Percentiles rank a stretch among this genome's conserved stretches.
phyloP scores from a whole-genome alignment of 2,888 invertebrate genomes.

The Ditylenchus weischeri region DNA sequence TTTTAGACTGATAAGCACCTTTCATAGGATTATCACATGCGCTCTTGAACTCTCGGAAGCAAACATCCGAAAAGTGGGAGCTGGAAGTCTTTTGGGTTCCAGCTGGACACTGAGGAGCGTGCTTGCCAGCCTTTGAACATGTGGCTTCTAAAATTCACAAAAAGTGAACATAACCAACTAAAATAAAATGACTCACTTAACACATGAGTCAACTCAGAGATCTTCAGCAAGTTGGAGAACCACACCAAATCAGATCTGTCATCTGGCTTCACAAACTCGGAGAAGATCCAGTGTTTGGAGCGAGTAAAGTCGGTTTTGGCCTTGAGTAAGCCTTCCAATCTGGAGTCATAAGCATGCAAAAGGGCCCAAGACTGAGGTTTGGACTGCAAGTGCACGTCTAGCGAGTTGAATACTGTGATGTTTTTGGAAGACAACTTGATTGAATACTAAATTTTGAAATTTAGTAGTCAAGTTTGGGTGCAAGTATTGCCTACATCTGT shows the following conservation, averaged over 20 bases:
- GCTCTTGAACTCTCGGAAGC: conserved; percentile 20
- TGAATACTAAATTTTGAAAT: neutral
- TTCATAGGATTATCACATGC: neutral
- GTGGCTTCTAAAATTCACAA: conserved; percentile 13
- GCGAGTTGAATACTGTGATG: conserved; percentile 19
- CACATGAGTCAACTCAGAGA: conserved; percentile 7
- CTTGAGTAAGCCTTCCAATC: conserved; percentile 15
- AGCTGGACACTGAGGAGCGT: conserved; percentile 25
- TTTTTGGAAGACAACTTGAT: conserved; percentile 14
- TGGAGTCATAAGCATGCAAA: conserved; percentile 17
- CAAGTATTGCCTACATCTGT: conserved; percentile 13
- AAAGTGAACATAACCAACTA: neutral
- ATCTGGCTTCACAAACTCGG: conserved; percentile 22
- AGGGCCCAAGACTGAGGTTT: neutral
- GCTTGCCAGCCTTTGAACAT: conserved; percentile 20
- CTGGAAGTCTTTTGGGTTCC: neutral
- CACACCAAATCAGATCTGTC: conserved; percentile 14
- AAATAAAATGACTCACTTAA: conserved; percentile 16
- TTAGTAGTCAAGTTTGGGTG: neutral
- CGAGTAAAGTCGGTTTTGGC: neutral
- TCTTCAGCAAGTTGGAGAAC: conserved; percentile 22
- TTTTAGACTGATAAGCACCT: no score
- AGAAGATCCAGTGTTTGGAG: conserved; percentile 19
- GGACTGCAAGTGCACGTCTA: neutral
- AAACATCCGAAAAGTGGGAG: conserved; percentile 19